Base-by-base conservation (phyloP, 2,797 vertebrate species). In the Poeciliopsis presidionis region DNA sequence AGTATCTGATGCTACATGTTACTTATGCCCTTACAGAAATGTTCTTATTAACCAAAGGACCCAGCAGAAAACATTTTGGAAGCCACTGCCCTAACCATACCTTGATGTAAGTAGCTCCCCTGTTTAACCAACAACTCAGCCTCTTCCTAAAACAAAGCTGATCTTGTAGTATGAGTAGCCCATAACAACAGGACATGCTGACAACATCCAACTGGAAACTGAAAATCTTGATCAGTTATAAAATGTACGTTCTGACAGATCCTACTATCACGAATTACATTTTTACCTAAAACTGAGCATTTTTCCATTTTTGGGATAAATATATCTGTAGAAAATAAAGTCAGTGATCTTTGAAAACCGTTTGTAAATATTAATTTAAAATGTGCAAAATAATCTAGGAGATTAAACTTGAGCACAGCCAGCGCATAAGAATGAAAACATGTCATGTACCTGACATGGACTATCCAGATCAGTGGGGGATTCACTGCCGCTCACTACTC, bases 401-500 rank as follows among this genome's bases (percentile, higher is more conserved):
- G 11, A 70, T 18, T 71, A 46, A 71, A 28, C 20, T 5, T 28
- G 12, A 12, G 41, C 46, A 14, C 1, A 8, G 36, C 41, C 30
- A 61, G 7, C 3, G 28, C 22, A 16, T 39, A 33, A 47, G 12
- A 45, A 53, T 9, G 22, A 11, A 45, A 12, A 25, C 11, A 13
- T 1, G 6, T 12, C 6, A 20, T 75, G 86, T 90, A 95, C 94
- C 93, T 95, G 91, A 88, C 91, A 94, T 2, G 84, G 92, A 83
- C 91, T 95, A 85, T 93, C 93, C 83, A 94, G 88, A 12, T 93
- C 90, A 0, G 86, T 78, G 18, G 93, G 93, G 63, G 94, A 95
- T 70, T 94, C 92, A 33, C 91, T 96, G 33, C 94, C 93, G 83
- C 93, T 94, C 81, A 94, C 91, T 77, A 95, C 91, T 77, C 95